Conservation (phyloP, 2,888 invertebrate species). For the Cabera pusaria region DNA sequence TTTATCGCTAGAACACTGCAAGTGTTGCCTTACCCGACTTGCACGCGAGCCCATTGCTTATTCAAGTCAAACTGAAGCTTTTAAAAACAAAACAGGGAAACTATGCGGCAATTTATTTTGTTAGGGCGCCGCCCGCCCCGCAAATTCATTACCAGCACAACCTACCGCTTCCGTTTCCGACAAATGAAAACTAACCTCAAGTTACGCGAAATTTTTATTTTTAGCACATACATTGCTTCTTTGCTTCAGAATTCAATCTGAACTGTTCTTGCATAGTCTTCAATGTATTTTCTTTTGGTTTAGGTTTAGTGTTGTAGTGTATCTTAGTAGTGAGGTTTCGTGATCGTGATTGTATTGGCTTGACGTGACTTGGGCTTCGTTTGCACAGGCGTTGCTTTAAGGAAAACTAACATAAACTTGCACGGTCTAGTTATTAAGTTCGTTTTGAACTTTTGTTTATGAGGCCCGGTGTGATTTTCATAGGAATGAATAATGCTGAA, state of each 20-base stretch:
- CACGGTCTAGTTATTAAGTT: conserved; percentile 44
- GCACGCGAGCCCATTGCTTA: conserved; percentile 45
- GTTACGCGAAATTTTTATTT: conserved; percentile 15
- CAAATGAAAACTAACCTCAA: conserved; percentile 42
- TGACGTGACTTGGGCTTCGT: conserved; percentile 69
- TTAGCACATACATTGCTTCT: conserved; percentile 38
- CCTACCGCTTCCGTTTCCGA: conserved; percentile 77
- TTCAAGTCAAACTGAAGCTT: conserved; percentile 60
- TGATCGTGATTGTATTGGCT: conserved; percentile 59
- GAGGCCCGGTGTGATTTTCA: conserved; percentile 12
- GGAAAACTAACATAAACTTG: conserved; percentile 77
- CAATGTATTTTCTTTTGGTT: neutral
- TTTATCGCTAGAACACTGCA: conserved; percentile 32
- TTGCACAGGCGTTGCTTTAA: conserved; percentile 67
- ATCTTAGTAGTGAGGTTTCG: conserved; percentile 30
- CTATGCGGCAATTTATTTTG: conserved; percentile 68
- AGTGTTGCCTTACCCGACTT: conserved; percentile 32
- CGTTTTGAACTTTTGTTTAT: conserved; percentile 26
- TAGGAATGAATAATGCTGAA: conserved; percentile 4
- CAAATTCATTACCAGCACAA: conserved; percentile 79
- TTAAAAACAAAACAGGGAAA: conserved; percentile 70
- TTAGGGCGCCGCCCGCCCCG: conserved; percentile 73
- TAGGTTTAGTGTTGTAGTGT: conserved; percentile 8
- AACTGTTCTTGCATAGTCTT: neutral
- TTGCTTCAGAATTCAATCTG: too few species aligned